Percentiles rank a stretch among this genome's conserved stretches.
Conservation (phyloP, 2,113 vertebrate species). For the Sapayoa aenigma region DNA sequence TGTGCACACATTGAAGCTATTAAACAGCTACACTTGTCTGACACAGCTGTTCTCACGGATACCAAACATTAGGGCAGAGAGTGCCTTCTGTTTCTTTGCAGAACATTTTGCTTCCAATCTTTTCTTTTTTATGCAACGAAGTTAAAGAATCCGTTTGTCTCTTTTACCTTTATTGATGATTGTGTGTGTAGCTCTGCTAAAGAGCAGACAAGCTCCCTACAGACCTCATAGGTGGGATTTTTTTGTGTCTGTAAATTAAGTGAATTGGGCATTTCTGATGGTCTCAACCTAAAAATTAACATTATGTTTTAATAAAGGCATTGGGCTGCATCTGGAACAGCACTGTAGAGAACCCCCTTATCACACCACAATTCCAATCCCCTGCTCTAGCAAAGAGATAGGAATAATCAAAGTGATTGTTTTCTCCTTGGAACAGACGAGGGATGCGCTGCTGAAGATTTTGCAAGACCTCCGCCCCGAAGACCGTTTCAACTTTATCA, state of each 20-base stretch:
- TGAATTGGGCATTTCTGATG: neutral
- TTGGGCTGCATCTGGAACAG: neutral
- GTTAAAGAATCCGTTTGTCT: neutral
- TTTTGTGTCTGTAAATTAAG: neutral
- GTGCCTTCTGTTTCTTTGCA: neutral
- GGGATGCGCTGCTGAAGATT: constrained; percentile 71
- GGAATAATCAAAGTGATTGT: neutral
- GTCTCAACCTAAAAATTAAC: neutral
- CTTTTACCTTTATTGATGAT: neutral
- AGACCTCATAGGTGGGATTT: neutral
- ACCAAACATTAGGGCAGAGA: neutral
- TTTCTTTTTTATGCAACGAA: neutral
- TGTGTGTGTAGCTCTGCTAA: neutral
- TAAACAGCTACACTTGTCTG: neutral
- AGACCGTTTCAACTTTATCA: constrained; percentile 68
- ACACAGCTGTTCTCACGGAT: rapidly evolving
- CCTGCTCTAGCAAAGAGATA: neutral
- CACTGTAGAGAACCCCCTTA: neutral
- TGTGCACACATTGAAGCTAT: neutral
- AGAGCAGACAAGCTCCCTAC: neutral
- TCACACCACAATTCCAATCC: neutral
- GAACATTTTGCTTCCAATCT: neutral
- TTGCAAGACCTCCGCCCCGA: constrained; percentile 65
- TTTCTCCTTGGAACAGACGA: constrained; percentile 55
- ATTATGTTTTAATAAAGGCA: neutral